Evolutionary conservation across 2,113 vertebrate species (phyloP).

Genomic region (Phainopepla nitens): DNA sequence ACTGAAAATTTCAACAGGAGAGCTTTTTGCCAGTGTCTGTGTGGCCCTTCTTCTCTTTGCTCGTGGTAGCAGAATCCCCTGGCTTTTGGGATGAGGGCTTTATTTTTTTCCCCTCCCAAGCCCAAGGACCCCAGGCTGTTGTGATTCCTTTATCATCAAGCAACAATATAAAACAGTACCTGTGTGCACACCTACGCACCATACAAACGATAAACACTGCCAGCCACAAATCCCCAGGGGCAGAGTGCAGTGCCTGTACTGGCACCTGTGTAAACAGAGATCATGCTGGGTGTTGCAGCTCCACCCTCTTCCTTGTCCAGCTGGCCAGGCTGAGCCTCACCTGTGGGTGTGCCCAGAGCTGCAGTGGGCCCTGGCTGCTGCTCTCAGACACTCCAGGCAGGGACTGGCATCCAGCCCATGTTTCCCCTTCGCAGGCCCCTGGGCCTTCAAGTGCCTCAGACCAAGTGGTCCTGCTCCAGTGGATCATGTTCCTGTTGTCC

Average conservation of each 20-base stretch:
- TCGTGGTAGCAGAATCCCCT: background rate
- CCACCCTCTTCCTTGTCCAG: background rate
- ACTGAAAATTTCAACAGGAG: background rate
- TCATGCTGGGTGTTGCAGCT: accelerated
- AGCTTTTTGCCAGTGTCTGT: accelerated
- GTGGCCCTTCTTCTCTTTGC: background rate
- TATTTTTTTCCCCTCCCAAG: background rate
- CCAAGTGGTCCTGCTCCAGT: background rate
- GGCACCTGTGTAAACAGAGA: background rate
- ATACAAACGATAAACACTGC: background rate
- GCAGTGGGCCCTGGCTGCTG: background rate
- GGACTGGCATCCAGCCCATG: accelerated
- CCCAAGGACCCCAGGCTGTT: background rate
- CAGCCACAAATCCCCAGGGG: background rate
- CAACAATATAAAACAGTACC: background rate
- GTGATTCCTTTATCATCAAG: background rate
- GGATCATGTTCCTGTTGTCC: background rate
- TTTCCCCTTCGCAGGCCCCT: background rate
- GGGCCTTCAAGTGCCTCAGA: background rate
- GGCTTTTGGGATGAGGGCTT: background rate
- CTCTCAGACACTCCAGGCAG: background rate
- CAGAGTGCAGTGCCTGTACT: background rate
- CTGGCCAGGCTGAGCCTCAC: background rate
- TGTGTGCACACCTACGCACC: background rate
- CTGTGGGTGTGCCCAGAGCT: background rate